Conservation (phyloP, 1,140 invertebrate species). For the Dreissena rostriformis region DNA sequence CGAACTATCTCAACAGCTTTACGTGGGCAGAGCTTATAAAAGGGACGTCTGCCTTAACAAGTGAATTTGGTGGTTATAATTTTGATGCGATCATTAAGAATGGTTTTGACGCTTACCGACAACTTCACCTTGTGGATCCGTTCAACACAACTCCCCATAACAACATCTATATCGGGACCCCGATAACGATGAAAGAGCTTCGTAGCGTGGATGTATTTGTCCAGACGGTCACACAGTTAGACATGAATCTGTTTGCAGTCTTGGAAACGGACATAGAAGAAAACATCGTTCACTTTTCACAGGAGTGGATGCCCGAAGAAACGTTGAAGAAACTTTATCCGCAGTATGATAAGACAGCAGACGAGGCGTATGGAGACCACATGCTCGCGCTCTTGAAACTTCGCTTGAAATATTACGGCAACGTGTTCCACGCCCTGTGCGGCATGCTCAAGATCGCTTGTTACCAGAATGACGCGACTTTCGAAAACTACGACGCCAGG, state of each 20-base stretch:
- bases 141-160: neutral
- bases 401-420: conserved; percentile 24
- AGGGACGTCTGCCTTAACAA: neutral
- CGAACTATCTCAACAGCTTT: neutral
- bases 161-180: neutral
- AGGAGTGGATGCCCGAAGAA: conserved; percentile 14
- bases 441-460: neutral
- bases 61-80: neutral
- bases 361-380: conserved; percentile 11
- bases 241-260: conserved; percentile 23
- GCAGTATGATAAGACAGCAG: neutral
- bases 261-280: conserved; percentile 11
- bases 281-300: neutral
- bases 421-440: conserved; percentile 10
- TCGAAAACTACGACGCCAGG: conserved; percentile 8
- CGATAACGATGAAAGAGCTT: neutral
- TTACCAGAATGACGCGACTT: neutral
- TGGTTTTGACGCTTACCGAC: neutral
- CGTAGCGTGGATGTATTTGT: conserved; percentile 14
- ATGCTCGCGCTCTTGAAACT: neutral
- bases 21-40: conserved; percentile 8
- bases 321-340: conserved; percentile 11
- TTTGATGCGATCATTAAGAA: neutral
- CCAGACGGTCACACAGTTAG: conserved; percentile 16
- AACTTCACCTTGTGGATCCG: neutral